These are phyloP conservation scores for Macquaria australasica DNA, from an alignment of 2,113 vertebrate genomes.

Conservation along the genomic window DNA sequence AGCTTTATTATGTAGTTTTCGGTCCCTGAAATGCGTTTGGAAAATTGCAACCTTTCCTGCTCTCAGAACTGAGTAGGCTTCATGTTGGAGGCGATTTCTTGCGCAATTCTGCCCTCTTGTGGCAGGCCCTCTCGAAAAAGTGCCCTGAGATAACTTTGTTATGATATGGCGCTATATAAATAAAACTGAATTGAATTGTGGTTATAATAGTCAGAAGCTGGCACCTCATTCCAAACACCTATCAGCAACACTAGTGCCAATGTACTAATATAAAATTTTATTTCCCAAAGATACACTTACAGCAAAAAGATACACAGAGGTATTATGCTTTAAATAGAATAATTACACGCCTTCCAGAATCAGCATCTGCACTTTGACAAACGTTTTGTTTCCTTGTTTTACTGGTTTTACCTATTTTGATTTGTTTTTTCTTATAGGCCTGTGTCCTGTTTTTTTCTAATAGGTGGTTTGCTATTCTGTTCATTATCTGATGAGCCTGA, in stretches of 20 bases:
- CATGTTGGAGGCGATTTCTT: constrained; percentile 19
- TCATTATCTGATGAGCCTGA: background rate
- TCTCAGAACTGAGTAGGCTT: background rate
- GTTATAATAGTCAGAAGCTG: background rate
- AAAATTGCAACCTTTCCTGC: background rate
- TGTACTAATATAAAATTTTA: background rate
- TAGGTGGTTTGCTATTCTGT: background rate
- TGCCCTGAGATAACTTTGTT: no score
- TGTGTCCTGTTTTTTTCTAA: background rate
- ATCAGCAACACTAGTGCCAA: background rate
- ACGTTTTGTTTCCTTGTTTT: background rate
- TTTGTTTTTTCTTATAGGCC: background rate
- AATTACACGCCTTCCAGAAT: no score
- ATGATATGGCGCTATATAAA: no score
- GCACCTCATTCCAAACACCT: background rate
- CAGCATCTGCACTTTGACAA: background rate
- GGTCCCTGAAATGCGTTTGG: background rate
- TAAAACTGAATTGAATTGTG: no score
- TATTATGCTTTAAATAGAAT: background rate
- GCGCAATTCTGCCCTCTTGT: constrained; percentile 53
- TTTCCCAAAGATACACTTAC: background rate
- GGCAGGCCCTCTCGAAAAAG: no score
- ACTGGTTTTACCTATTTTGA: background rate
- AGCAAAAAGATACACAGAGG: background rate
- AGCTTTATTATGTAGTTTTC: background rate